Percentiles rank a stretch among this genome's conserved stretches.
phyloP scores from a whole-genome alignment of 2,888 invertebrate genomes.

The Cyrtodaria siliqua region DNA sequence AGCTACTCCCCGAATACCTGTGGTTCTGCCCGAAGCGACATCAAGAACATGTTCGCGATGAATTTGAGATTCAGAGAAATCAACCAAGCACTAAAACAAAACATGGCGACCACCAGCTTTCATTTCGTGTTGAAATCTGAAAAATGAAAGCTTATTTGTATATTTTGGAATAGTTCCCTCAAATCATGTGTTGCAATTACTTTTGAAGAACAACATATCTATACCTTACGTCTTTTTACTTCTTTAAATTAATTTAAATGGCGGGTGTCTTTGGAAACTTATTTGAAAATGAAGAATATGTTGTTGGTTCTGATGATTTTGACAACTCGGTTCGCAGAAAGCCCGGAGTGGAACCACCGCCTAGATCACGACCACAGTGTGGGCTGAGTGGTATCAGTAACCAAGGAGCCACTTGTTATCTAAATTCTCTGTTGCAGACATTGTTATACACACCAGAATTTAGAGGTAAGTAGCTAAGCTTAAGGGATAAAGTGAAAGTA shows the following conservation, averaged over 20 bases:
- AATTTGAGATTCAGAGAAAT: too few relatives aligned
- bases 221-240: not conserved
- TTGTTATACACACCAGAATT: constrained; percentile 86
- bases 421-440: constrained; percentile 85
- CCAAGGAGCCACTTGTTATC: constrained; percentile 86
- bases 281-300: constrained; percentile 17
- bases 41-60: too few relatives aligned
- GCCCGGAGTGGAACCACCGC: constrained; percentile 58
- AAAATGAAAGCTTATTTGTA: too few relatives aligned
- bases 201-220: too few relatives aligned
- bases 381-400: constrained; percentile 84
- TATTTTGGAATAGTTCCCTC: too few relatives aligned
- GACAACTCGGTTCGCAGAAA: constrained; percentile 1
- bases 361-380: constrained; percentile 69
- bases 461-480: constrained; percentile 85
- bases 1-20: too few relatives aligned
- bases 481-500: too few relatives aligned
- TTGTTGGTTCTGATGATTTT: constrained; percentile 4
- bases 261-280: constrained; percentile 50
- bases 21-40: too few relatives aligned
- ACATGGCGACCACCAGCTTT: too few relatives aligned
- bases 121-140: too few relatives aligned
- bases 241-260: constrained; percentile 3
- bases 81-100: too few relatives aligned
- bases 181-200: too few relatives aligned